Evolutionary conservation across 2,888 invertebrate genomes (phyloP), one percentile per base, ranked within the genome.

Genomic region (Orchesella flavescens): DNA sequence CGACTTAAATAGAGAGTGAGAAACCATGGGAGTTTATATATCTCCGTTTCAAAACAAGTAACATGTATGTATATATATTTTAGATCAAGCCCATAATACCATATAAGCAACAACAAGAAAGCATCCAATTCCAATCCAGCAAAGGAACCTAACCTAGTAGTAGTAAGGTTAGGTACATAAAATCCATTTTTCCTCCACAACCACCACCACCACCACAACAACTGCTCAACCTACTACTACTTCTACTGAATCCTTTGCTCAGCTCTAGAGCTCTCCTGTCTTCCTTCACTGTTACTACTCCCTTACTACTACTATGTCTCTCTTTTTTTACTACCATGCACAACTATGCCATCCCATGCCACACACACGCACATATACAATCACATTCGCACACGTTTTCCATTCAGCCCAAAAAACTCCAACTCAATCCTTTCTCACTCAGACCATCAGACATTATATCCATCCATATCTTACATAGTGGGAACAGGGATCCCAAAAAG

Each of bases 181-280:
- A 73, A 73, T 73, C 73, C 73, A 59, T 73, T 73, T 59, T 73
- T 73, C 73, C 46, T 73, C 61, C 43, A 73, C 73, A 73, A 73
- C 73, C 73, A 73, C 73, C 66, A 66, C 66, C 66, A 44, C 43
- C 7, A 68, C 71, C 23, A 71, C 57, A 55, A 23, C 57, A 12
- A 49, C 49, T 44, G n/a, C n/a, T n/a, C n/a, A n/a, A n/a, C 66
- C 19, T 53, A 21, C 53, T 19, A 49, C 69, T 69, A 49, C 21
- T 69, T 15, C 44, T 17, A 68, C 34, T 34, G 13, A 68, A 2
- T 53, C 53, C 9, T 3, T 17, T 53, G 61, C 12, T 21, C 23
- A 61, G 21, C 61, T 61, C 21, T 61, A n/a, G 17, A 46, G 9
- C 13, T 13, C 46, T 46, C 46, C 46, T 53, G 53, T n/a, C 15